These are phyloP conservation scores for Pantelozetes paolii DNA, from an alignment of 2,888 invertebrate genomes.

Conservation along the genomic window DNA sequence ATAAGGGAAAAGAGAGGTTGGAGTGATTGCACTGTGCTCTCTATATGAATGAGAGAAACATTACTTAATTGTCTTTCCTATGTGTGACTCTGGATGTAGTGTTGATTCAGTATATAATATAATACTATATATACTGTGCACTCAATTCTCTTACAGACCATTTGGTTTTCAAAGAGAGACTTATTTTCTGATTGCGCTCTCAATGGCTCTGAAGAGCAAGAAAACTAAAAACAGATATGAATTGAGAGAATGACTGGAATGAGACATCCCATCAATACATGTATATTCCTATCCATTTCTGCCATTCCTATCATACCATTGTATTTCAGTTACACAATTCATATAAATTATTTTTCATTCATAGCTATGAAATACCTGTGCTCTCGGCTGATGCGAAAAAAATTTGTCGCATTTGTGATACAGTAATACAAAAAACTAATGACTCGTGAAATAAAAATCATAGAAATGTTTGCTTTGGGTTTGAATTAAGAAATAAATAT, in stretches of 20 bases:
- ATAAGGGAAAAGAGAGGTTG: not conserved
- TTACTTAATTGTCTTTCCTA: not conserved
- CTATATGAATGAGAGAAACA: not conserved
- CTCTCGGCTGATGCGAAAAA: not conserved
- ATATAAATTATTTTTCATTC: conserved; percentile 29
- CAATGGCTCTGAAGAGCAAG: conserved; percentile 8
- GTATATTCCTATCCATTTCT: conserved; percentile 10
- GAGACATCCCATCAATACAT: conserved; percentile 5
- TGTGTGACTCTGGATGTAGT: not conserved
- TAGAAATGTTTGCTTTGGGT: not conserved
- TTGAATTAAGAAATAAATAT: too few relatives aligned
- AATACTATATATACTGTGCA: conserved; percentile 9
- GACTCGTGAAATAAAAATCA: conserved; percentile 33
- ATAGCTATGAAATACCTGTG: conserved; percentile 27
- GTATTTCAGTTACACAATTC: conserved; percentile 27
- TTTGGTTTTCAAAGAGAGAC: conserved; percentile 29
- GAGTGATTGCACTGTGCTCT: not conserved
- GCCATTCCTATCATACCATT: not conserved
- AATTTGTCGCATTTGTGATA: conserved; percentile 24
- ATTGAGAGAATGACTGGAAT: conserved; percentile 27
- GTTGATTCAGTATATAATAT: not conserved
- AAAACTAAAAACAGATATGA: not conserved
- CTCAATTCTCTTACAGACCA: conserved; percentile 34
- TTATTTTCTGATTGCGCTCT: conserved; percentile 27
- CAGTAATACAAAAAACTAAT: not conserved